phyloP scores from a whole-genome alignment of 2,113 vertebrate species.

The Erythrocercus mccallii region DNA sequence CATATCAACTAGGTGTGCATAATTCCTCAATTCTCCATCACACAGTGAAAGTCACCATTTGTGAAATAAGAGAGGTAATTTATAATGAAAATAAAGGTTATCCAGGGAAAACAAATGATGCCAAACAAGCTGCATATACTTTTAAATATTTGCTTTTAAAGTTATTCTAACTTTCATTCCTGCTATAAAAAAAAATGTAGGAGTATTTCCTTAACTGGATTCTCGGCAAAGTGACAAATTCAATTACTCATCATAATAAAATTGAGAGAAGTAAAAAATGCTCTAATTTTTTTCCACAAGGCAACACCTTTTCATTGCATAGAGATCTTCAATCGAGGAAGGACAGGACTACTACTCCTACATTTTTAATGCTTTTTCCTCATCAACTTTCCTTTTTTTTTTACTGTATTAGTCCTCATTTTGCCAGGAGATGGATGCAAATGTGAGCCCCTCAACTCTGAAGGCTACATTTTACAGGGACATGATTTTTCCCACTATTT shows the following conservation, averaged over 20 bases:
- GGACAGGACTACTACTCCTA: background rate
- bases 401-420: background rate
- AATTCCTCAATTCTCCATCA: constrained; percentile 11
- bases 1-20: constrained; percentile 35
- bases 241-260: background rate
- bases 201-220: background rate
- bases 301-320: background rate
- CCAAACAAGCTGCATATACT: background rate
- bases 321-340: background rate
- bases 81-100: constrained; percentile 40
- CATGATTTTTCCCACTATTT: background rate
- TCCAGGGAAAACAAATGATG: constrained; percentile 4
- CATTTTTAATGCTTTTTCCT: background rate
- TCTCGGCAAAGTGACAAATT: background rate
- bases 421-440: background rate
- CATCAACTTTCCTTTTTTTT: background rate
- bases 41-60: constrained; percentile 21
- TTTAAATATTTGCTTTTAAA: constrained; percentile 1
- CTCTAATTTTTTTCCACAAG: background rate
- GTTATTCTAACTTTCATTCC: background rate
- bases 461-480: background rate
- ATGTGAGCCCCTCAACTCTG: background rate
- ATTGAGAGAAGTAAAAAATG: background rate
- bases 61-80: constrained; percentile 28
- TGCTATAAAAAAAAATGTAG: background rate